These are phyloP conservation scores for Decapterus maruadsi DNA, from an alignment of 2,797 vertebrate species.

Conservation along the genomic window DNA sequence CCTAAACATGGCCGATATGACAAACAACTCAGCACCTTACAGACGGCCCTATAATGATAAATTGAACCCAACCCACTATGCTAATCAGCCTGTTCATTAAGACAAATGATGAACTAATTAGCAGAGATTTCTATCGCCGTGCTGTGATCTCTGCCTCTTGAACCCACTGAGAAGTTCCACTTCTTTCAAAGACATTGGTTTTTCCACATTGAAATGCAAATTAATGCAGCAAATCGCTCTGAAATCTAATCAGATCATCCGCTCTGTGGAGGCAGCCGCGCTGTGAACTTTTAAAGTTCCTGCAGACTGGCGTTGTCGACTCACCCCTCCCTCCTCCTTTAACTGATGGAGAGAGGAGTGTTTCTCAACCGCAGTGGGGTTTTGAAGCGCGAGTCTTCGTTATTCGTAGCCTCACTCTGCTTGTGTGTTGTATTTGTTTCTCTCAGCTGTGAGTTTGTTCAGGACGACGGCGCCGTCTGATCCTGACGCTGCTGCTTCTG, in stretches of 20 bases:
- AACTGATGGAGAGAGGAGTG: conserved; percentile 9
- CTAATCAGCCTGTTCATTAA: conserved; percentile 52
- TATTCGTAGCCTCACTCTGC: neutral
- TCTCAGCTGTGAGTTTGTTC: conserved; percentile 24
- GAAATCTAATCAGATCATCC: conserved; percentile 53
- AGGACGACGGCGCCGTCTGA: conserved; percentile 2
- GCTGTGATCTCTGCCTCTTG: conserved; percentile 37
- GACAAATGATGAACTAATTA: conserved; percentile 36
- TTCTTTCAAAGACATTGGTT: conserved; percentile 48
- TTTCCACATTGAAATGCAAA: conserved; percentile 57
- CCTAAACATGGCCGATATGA: neutral
- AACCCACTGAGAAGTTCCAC: conserved; percentile 27
- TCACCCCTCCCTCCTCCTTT: neutral
- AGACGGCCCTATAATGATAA: conserved; percentile 10
- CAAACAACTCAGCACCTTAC: neutral
- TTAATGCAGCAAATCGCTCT: conserved; percentile 26
- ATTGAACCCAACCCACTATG: conserved; percentile 22
- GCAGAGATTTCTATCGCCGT: conserved; percentile 37
- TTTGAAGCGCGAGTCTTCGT: conserved; percentile 14
- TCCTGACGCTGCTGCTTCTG: conserved; percentile 23
- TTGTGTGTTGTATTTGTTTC: conserved; percentile 13
- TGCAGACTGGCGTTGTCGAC: neutral
- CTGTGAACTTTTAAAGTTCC: conserved; percentile 14
- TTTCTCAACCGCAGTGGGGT: neutral
- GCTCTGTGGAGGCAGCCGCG: conserved; percentile 11